A percentile compares a stretch with the other conserved stretches of the same genome.
Evolutionary conservation across 2,888 invertebrate genomes (phyloP).

Genomic region (Metalampra italica): DNA sequence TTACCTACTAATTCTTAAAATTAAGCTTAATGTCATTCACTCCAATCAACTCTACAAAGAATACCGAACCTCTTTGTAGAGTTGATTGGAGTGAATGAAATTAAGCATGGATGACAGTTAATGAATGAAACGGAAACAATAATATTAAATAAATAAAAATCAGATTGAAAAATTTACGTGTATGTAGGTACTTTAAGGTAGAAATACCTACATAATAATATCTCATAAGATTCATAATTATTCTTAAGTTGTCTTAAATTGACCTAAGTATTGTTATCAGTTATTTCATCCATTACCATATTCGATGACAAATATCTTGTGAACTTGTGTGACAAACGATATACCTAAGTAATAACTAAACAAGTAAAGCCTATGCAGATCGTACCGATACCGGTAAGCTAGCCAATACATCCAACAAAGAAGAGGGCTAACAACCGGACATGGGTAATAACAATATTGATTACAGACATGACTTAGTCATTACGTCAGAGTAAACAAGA

Average conservation of each 20-base stretch:
- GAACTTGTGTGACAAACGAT: not conserved
- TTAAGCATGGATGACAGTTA: not conserved
- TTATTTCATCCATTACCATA: no score
- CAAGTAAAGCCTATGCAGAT: no score
- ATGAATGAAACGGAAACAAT: not conserved
- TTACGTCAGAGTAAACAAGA: conserved; percentile 8
- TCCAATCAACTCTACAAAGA: no score
- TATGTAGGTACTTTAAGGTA: no score
- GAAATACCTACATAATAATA: no score
- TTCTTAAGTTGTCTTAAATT: no score
- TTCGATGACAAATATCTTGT: not conserved
- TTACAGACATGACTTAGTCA: conserved; percentile 16
- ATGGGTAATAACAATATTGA: conserved; percentile 30
- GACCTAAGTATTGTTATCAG: no score
- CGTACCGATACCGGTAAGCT: not conserved
- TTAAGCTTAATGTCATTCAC: no score
- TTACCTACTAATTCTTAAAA: not conserved
- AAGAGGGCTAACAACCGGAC: conserved; percentile 32
- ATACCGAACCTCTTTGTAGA: conserved; percentile 1
- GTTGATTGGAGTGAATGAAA: conserved; percentile 1
- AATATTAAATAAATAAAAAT: not conserved
- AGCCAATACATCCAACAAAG: not conserved
- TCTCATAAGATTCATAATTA: no score
- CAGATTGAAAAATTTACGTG: not conserved
- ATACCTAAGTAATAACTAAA: no score